phyloP scores from a whole-genome alignment of 2,797 vertebrate genomes.

The Pristis pectinata region DNA sequence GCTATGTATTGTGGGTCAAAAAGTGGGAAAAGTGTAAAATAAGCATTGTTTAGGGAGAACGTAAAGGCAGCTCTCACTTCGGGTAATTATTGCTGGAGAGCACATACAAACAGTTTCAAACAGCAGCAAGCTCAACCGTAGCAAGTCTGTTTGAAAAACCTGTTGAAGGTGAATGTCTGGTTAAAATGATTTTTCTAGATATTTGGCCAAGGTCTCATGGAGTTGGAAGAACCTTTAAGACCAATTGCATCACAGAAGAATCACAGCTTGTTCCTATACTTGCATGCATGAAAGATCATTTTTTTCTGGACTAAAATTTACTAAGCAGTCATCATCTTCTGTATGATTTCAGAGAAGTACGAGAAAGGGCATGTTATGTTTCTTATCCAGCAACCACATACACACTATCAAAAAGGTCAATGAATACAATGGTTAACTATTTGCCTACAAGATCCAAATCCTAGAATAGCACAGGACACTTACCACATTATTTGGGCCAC shows the following conservation, averaged over 20 bases:
- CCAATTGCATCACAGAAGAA: too few species aligned
- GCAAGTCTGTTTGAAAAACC: not conserved
- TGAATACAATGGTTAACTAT: not conserved
- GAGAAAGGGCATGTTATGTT: not conserved
- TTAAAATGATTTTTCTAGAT: too few species aligned
- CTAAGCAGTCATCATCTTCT: not conserved
- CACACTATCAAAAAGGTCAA: not conserved
- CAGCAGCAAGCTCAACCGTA: not conserved
- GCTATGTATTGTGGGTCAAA: too few species aligned
- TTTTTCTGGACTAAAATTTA: not conserved
- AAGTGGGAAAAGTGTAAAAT: too few species aligned
- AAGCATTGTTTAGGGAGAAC: too few species aligned
- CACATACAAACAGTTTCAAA: not conserved
- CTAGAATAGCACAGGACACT: conserved; percentile 41
- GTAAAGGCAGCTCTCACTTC: not conserved
- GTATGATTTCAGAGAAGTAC: not conserved
- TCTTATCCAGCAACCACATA: not conserved
- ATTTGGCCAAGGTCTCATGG: not conserved
- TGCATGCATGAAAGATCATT: not conserved
- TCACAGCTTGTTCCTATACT: not conserved
- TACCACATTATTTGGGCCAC: conserved; percentile 66
- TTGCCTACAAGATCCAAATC: not conserved
- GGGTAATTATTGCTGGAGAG: not conserved
- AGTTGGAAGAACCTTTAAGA: not conserved
- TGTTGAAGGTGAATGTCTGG: not conserved